These are phyloP conservation scores for Parasteatoda lunata DNA, from an alignment of 2,888 invertebrate species.

Conservation along the genomic window DNA sequence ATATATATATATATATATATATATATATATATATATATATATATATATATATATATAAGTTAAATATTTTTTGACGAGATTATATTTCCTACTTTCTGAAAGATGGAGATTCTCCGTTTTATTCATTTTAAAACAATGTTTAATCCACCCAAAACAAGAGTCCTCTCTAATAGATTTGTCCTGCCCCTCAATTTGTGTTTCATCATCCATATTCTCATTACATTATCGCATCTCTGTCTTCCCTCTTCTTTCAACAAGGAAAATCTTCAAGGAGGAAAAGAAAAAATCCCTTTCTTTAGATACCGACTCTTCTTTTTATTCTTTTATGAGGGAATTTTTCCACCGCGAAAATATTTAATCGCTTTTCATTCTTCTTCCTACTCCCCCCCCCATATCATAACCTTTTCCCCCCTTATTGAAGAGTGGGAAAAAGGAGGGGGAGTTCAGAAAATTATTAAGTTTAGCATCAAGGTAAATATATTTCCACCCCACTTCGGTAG, in stretches of 20 bases:
- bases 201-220: conserved; percentile 1
- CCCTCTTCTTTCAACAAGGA: neutral
- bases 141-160: too few relatives aligned
- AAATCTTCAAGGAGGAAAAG: neutral
- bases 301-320: neutral
- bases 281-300: neutral
- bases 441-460: neutral
- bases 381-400: neutral
- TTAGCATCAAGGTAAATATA: neutral
- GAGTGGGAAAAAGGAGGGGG: neutral
- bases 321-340: neutral
- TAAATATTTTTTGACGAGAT: too few relatives aligned
- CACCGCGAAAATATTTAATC: conserved; percentile 1
- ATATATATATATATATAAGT: too few relatives aligned
- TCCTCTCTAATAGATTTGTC: neutral
- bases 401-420: neutral
- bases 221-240: neutral
- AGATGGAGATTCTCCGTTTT: too few relatives aligned
- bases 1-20: too few relatives aligned
- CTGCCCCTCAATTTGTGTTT: neutral
- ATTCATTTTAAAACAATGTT: too few relatives aligned
- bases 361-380: neutral
- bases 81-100: too few relatives aligned
- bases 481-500: neutral
- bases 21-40: too few relatives aligned